These are phyloP conservation scores for Pituophis catenifer DNA, from an alignment of 2,113 vertebrate species.

Conservation along the genomic window DNA sequence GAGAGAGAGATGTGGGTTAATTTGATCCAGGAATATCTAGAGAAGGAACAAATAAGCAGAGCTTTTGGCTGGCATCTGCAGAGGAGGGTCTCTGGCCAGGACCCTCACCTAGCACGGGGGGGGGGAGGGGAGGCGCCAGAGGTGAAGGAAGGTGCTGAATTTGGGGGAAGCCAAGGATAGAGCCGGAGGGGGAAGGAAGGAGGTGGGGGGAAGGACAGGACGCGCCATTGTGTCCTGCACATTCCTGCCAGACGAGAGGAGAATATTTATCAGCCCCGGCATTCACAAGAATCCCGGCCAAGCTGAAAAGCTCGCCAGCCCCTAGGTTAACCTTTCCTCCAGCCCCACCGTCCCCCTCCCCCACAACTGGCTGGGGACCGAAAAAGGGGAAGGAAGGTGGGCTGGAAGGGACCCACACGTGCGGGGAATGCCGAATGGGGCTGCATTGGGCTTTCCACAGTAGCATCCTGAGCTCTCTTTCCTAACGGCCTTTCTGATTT, in stretches of 20 bases:
- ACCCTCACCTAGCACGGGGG: background rate
- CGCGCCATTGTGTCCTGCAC: constrained; percentile 4
- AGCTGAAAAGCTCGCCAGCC: constrained; percentile 26
- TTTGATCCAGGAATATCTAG: background rate
- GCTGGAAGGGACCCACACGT: background rate
- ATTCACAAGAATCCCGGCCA: constrained; percentile 3
- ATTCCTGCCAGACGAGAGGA: constrained; percentile 12
- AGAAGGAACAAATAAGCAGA: background rate
- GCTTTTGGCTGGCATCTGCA: background rate
- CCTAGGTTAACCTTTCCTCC: constrained; percentile 20
- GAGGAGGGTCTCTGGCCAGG: background rate
- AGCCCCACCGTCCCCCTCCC: background rate
- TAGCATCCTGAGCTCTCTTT: background rate
- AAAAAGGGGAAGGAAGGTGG: background rate
- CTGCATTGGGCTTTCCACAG: no score
- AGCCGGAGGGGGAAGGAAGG: background rate
- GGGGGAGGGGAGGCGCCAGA: background rate
- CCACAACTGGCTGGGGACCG: background rate
- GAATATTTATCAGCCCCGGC: constrained; percentile 24
- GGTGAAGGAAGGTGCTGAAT: background rate
- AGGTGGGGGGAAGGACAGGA: background rate
- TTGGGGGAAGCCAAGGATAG: background rate
- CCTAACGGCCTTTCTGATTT: background rate
- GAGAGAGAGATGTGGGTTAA: background rate
- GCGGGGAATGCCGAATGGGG: background rate